These are phyloP conservation scores for Lepidurus apus DNA, from an alignment of 1,140 invertebrate species.

Conservation along the genomic window DNA sequence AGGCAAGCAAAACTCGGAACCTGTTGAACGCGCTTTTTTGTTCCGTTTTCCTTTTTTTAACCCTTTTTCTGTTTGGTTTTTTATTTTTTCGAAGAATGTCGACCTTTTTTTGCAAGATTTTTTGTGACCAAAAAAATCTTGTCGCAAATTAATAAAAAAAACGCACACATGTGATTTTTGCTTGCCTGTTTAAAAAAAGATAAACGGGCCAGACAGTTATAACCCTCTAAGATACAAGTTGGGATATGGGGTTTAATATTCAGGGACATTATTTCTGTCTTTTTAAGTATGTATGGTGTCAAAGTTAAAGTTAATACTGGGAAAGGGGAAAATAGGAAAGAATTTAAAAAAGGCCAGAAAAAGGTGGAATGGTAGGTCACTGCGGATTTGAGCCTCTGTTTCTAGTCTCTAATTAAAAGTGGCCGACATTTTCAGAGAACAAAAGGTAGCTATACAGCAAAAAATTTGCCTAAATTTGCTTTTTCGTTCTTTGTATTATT, in stretches of 20 bases:
- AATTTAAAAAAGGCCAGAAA: neutral
- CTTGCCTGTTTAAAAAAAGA: neutral
- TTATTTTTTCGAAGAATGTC: neutral
- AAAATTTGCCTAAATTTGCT: no score
- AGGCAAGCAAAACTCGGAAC: no score
- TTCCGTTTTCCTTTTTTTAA: no score
- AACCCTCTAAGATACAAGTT: slow-evolving; percentile 1
- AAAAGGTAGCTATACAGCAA: neutral
- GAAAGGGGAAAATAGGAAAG: neutral
- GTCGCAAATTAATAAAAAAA: neutral
- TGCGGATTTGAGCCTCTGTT: slow-evolving; percentile 18
- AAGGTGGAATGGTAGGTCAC: slow-evolving; percentile 11
- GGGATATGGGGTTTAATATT: slow-evolving; percentile 15
- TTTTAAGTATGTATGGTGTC: neutral
- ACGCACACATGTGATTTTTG: slow-evolving; percentile 16
- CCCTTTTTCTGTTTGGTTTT: neutral
- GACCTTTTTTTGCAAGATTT: neutral
- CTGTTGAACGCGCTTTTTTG: no score
- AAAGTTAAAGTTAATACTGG: neutral
- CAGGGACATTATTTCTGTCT: neutral
- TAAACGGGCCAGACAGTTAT: neutral
- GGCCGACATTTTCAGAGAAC: slow-evolving; percentile 6
- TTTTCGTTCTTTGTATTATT: no score
- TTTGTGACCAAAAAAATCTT: neutral
- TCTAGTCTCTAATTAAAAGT: slow-evolving; percentile 22